Evolutionary conservation across 1,140 invertebrate genomes (phyloP), one percentile per base, ranked within the genome.

Genomic region (Charaxes varanes): DNA sequence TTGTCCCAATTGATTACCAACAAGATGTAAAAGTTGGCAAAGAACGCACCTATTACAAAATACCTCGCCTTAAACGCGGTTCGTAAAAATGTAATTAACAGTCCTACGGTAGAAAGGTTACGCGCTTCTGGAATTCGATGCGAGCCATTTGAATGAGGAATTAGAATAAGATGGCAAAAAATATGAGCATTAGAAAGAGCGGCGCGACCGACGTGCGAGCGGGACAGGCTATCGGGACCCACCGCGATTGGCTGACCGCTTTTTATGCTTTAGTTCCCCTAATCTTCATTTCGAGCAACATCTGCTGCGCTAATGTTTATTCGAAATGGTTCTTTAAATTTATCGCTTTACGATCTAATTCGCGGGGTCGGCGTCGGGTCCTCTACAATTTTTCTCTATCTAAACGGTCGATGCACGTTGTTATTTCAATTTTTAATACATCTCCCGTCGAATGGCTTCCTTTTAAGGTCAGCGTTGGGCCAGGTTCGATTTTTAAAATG

Each of bases 181-280:
- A 82, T 70, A 73, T 72, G 62, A 77, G 69, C 72, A 81, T 80
- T 83, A 83, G 79, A 83, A 64, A 76, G 73, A 82, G 57, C 41
- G 42, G 61, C 36, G 53, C 52, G 53, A 49, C 36, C 53, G 44
- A 21, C 30, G 59, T 27, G 46, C 23, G 65, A 80, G 33, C 48
- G 62, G 53, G 71, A 80, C 46, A 32, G 53, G 41, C 30, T 52
- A 73, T 36, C 24, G 50, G 17, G 36, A 26, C 41, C 55, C 31
- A 22, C 43, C 34, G 36, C 51, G 48, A 80, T 83, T 83, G 76
- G 76, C 66, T 73, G 76, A 78, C 71, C 70, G 60, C 56, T 81
- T 83, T 83, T 83, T 81, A 83, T 80, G 74, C 62, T 48, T 80
- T 79, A 80, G 70, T 79, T 83, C 79, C 79, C 79, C 79, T 83